These are phyloP conservation scores for Itoplectis maculator DNA, from an alignment of 2,888 invertebrate species.

Conservation along the genomic window DNA sequence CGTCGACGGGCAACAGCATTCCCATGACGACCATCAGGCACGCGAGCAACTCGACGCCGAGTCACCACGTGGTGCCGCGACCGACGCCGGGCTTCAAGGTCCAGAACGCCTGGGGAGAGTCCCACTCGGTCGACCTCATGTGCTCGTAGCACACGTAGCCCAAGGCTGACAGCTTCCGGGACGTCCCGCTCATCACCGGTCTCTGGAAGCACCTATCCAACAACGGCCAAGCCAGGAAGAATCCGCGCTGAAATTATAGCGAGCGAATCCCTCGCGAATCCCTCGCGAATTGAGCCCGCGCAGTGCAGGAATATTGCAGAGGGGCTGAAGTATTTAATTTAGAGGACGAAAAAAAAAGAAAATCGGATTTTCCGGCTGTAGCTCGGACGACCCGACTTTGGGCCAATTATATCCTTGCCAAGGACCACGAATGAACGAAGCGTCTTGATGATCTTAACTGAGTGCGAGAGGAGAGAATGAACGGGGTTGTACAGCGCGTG, in stretches of 20 bases:
- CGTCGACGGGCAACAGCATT: constrained; percentile 71
- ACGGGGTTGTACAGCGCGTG: background rate
- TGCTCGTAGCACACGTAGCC: constrained; percentile 82
- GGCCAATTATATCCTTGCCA: background rate
- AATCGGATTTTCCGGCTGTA: background rate
- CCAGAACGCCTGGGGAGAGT: constrained; percentile 81
- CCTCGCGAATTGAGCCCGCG: background rate
- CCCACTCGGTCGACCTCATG: constrained; percentile 79
- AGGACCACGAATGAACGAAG: constrained; percentile 22
- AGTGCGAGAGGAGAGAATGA: background rate
- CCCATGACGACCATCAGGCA: constrained; percentile 79
- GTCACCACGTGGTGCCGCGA: constrained; percentile 78
- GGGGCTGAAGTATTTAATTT: background rate
- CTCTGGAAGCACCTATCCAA: constrained; percentile 80
- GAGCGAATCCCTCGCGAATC: constrained; percentile 5
- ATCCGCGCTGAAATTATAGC: constrained; percentile 25
- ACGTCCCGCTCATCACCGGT: constrained; percentile 81
- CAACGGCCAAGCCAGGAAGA: constrained; percentile 73
- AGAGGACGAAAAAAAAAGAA: background rate
- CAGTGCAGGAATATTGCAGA: background rate
- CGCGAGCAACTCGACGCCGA: constrained; percentile 69
- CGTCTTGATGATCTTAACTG: constrained; percentile 1
- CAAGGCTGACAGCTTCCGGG: constrained; percentile 79
- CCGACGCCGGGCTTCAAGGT: constrained; percentile 77
- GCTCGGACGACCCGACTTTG: background rate